phyloP scores from a whole-genome alignment of 2,888 invertebrate species.

The Drosophila quinaria region DNA sequence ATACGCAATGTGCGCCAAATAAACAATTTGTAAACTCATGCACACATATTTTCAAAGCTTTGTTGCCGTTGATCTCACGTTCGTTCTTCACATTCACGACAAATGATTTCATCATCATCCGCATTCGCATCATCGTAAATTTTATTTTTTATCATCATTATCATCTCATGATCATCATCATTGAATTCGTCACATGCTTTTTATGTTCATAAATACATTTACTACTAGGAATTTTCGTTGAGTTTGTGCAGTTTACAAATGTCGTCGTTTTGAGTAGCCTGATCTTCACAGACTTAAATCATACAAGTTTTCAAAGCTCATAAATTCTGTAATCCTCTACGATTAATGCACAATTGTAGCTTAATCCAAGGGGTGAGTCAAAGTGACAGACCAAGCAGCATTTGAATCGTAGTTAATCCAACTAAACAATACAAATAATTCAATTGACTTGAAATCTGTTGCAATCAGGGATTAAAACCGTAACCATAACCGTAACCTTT shows the following conservation, averaged over 20 bases:
- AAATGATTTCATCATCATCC: constrained; percentile 44
- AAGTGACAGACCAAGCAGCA: neutral
- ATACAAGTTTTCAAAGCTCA: neutral
- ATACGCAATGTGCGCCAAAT: constrained; percentile 45
- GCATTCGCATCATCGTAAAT: constrained; percentile 1
- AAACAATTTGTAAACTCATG: constrained; percentile 19
- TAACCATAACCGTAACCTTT: no score
- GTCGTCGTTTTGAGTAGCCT: constrained; percentile 11
- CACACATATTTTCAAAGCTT: constrained; percentile 1
- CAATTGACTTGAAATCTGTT: neutral
- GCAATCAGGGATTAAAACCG: neutral
- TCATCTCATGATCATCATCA: constrained; percentile 18
- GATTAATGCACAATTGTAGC: neutral
- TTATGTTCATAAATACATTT: constrained; percentile 8
- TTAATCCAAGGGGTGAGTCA: neutral
- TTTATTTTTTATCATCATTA: constrained; percentile 13
- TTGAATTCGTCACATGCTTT: constrained; percentile 41
- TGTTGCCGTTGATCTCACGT: constrained; percentile 11
- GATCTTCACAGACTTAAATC: constrained; percentile 39
- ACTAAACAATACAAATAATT: neutral
- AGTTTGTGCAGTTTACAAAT: neutral
- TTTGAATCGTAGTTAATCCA: neutral
- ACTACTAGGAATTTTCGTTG: neutral
- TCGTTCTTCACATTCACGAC: constrained; percentile 9
- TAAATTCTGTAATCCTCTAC: neutral